phyloP scores from a whole-genome alignment of 2,888 invertebrate species.

The Strigamia crassipes region DNA sequence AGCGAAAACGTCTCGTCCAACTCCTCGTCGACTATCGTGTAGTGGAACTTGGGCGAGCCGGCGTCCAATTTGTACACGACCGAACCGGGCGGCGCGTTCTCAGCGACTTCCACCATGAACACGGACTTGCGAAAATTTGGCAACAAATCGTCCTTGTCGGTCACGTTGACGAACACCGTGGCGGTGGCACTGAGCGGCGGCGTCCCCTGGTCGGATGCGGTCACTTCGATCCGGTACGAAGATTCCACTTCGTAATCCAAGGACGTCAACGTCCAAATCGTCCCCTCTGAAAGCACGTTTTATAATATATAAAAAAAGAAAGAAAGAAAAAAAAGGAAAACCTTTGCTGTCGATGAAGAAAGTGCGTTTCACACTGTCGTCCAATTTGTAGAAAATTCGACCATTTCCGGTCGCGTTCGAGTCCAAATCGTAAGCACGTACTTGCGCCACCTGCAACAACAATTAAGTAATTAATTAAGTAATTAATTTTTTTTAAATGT shows the following conservation, averaged over 20 bases:
- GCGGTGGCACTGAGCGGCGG: constrained; percentile 82
- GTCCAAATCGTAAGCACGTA: constrained; percentile 83
- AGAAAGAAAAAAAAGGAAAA: constrained; percentile 44
- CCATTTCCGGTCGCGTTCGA: constrained; percentile 86
- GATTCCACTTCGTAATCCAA: constrained; percentile 72
- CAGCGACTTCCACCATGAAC: constrained; percentile 54
- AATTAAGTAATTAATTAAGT: neutral
- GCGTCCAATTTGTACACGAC: constrained; percentile 54
- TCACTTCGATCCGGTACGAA: constrained; percentile 74
- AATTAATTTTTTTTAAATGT: no score
- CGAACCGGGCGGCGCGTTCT: constrained; percentile 54
- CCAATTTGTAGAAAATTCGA: constrained; percentile 75
- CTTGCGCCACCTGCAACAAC: constrained; percentile 66
- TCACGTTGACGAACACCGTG: constrained; percentile 56
- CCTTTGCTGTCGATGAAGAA: constrained; percentile 80
- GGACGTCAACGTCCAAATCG: constrained; percentile 74
- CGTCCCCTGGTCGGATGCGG: constrained; percentile 83
- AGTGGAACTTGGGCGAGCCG: constrained; percentile 55
- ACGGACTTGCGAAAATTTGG: constrained; percentile 55
- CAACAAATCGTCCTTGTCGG: constrained; percentile 54
- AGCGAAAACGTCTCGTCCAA: constrained; percentile 54
- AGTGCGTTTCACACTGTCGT: constrained; percentile 60
- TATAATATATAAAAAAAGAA: neutral
- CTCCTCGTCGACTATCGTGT: constrained; percentile 53
- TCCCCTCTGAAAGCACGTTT: constrained; percentile 61